Evolutionary conservation across 2,797 vertebrate species (phyloP), one percentile per base, ranked within the genome.

Genomic region (Chelidonichthys spinosus): DNA sequence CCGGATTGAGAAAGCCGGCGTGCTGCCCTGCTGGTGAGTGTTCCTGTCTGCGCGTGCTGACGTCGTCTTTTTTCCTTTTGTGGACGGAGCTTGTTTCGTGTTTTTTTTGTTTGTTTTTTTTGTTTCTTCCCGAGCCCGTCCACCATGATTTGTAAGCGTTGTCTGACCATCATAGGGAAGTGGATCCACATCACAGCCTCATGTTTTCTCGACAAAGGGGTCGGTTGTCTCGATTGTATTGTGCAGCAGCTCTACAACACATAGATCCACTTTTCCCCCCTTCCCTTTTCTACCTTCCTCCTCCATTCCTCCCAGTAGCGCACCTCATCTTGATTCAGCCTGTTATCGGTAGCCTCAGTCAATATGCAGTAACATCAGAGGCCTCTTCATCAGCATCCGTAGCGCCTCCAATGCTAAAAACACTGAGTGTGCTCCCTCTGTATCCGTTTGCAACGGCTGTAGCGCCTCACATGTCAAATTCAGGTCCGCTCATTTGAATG

Each of bases 1-100:
- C 88, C 79, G 81, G 87, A 88, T 89, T 86, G 91, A 91, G 83
- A 89, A 86, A 81, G 82, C 76, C 69, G 58, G 86, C 50, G 73
- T 84, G 89, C 68, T 72, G 72, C 74, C 62, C 58, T 32, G 85
- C 85, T 89, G 14, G 76, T 84, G 76, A 79, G 84, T 75, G 79
- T 82, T 81, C 63, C 74, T 36, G 86, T 90, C 86, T 59, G 79
- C 73, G 85, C 87, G 84, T 58, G 63, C 63, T 40, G 60, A 69
- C 54, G 73, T 86, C 71, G 78, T 69, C 60, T 76, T 83, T 49
- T 60, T 40, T 59, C 25, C 71, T 60, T 85, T 79, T 64, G 85
- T 83, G 81, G 82, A 74, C 58, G 70, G 80, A 62, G 77, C 55
- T 85, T 2, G 58, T 83, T 82, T 69, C 70, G 81, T 46, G 69